Base-by-base conservation (phyloP, 1,140 invertebrate genomes). In the Diploscapter pachys region DNA sequence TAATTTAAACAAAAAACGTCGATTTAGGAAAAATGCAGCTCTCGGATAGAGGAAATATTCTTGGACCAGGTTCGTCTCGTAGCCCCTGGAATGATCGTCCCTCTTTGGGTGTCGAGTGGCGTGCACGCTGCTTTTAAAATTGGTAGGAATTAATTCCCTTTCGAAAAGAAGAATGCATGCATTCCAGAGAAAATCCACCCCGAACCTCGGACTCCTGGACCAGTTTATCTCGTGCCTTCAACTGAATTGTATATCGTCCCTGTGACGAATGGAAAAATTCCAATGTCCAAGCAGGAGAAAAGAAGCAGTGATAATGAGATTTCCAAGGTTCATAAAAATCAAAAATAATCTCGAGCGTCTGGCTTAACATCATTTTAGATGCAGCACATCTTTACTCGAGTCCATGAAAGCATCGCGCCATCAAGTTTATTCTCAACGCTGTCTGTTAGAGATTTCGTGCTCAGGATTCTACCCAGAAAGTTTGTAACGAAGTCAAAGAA, bases 31-130 rank as follows among this genome's bases (percentile, higher is more conserved):
- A 54, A 73, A n/a, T 55, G 53, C 31, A 70, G 73, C 55, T 2
- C 63, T 72, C 4, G 57, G 11, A 77, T 81, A 48, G 80, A 81
- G 71, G 79, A 81, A 9, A 64, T 81, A n/a, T 80, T 81, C 49
- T 53, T 81, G 61, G 11, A 75, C 8, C 80, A 81, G 75, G 72
- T 81, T 50, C 63, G 80, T 52, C 63, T 81, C 13, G 70, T 81
- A 5, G 48, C n/a, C 71, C 55, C 49, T 68, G 72, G 72, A 49
- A 75, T 75, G 72, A 11, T 76, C 4, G 31, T 74, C 2, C 72
- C 72, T 55, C 59, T 74, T 2, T 74, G 70, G 72, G 50, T 74
- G 49, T 71, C 68, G 3, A 49, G 2, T 5, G 73, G 70, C 70
- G 51, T 74, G 31, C 56, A 48, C 3, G 59, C 70, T 56, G 55